Evolutionary conservation across 2,797 vertebrate species (phyloP).

Genomic region (Alosa sapidissima): DNA sequence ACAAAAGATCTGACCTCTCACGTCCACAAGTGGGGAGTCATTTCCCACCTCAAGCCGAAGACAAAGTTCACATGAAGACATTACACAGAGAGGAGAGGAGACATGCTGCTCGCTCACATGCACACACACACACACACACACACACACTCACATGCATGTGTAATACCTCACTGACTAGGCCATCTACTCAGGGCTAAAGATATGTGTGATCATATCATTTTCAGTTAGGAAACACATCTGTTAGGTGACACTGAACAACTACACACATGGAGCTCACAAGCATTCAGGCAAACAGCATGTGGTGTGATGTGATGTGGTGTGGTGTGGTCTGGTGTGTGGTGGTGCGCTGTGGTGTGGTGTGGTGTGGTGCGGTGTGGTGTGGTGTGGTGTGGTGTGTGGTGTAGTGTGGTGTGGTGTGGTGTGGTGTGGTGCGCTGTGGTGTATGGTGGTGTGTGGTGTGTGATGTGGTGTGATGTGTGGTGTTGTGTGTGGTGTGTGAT

Average conservation of each 20-base stretch:
- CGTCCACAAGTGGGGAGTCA: neutral
- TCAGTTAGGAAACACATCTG: neutral
- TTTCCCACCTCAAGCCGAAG: neutral
- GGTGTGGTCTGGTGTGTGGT: no score
- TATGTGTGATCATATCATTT: neutral
- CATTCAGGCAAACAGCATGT: neutral
- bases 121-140: no score
- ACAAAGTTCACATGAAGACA: conserved; percentile 8
- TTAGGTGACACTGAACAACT: neutral
- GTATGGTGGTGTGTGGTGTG: neutral
- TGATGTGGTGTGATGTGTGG: no score
- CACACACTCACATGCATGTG: neutral
- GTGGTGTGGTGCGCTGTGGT: no score
- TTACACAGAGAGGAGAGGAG: neutral
- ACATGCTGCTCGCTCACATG: neutral
- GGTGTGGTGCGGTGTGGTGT: no score
- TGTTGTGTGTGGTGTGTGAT: no score
- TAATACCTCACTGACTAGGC: neutral
- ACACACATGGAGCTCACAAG: neutral
- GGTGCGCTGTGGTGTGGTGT: no score
- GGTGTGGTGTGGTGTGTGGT: no score
- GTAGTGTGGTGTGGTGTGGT: no score
- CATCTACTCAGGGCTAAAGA: neutral
- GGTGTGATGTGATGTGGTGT: neutral
- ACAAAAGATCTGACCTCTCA: neutral